Evolutionary conservation across 2,113 vertebrate species (phyloP).

Genomic region (Pedionomus torquatus): DNA sequence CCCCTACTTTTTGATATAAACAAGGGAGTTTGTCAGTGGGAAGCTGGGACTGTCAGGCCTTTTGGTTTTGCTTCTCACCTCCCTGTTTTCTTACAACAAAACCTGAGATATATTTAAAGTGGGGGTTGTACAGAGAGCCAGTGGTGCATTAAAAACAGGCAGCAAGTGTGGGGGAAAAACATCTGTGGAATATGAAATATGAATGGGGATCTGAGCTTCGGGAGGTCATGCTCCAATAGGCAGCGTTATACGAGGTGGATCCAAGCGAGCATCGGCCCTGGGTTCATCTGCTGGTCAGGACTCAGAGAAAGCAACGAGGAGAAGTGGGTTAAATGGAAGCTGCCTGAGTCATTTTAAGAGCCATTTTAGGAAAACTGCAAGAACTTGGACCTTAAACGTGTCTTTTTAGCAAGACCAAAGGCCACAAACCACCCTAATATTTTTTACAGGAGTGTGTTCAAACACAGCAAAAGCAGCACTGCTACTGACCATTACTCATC

Average conservation of each 20-base stretch:
- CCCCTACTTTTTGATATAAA: constrained; percentile 6
- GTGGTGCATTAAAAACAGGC: neutral
- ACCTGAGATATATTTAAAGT: neutral
- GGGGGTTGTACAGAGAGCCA: neutral
- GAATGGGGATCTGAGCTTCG: neutral
- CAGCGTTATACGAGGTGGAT: neutral
- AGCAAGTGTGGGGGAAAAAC: neutral
- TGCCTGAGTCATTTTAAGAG: neutral
- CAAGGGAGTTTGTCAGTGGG: neutral
- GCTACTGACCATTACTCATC: neutral
- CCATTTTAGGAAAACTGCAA: neutral
- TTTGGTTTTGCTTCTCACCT: constrained; percentile 37
- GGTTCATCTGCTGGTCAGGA: constrained; percentile 46
- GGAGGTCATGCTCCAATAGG: neutral
- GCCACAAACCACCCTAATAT: neutral
- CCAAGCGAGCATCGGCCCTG: neutral
- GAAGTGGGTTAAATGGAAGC: neutral
- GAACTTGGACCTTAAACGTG: neutral
- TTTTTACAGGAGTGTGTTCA: neutral
- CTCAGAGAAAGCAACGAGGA: neutral
- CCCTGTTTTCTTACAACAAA: neutral
- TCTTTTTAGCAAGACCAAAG: neutral
- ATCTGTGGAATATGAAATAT: constrained; percentile 47
- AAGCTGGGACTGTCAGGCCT: constrained; percentile 10
- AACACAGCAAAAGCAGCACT: neutral